Percentiles rank a stretch among this genome's conserved stretches.
These are phyloP conservation scores for Aphis craccivora DNA, from an alignment of 1,140 invertebrate genomes.

Conservation along the genomic window DNA sequence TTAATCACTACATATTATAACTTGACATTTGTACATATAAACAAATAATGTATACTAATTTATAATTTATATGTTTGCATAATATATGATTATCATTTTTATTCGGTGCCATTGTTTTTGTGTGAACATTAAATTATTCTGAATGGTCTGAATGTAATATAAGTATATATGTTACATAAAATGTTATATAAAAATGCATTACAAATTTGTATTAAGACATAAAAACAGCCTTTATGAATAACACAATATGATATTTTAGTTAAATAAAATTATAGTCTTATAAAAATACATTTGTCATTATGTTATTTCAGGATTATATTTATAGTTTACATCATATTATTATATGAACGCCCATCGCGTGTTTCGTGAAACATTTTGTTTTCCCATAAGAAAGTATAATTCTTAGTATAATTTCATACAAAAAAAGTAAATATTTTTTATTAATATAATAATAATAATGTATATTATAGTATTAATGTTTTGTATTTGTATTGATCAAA, in stretches of 20 bases:
- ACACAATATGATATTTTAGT: background rate
- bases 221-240: background rate
- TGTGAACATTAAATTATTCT: background rate
- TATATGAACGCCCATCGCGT: background rate
- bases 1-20: too few species aligned
- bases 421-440: background rate
- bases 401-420: background rate
- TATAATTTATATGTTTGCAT: background rate
- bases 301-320: background rate
- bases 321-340: background rate
- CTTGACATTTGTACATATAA: too few species aligned
- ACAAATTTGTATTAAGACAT: background rate
- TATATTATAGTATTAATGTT: background rate
- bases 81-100: background rate
- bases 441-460: background rate
- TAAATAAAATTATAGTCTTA: background rate
- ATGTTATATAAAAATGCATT: background rate
- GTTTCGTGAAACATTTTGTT: background rate
- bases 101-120: background rate
- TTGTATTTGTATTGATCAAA: background rate
- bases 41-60: too few species aligned
- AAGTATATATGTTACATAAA: background rate
- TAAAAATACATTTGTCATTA: background rate
- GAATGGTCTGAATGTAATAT: background rate
- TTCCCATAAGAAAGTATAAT: background rate